Base-by-base conservation (phyloP, 2,113 vertebrate species). In the Triplophysa dalaica region DNA sequence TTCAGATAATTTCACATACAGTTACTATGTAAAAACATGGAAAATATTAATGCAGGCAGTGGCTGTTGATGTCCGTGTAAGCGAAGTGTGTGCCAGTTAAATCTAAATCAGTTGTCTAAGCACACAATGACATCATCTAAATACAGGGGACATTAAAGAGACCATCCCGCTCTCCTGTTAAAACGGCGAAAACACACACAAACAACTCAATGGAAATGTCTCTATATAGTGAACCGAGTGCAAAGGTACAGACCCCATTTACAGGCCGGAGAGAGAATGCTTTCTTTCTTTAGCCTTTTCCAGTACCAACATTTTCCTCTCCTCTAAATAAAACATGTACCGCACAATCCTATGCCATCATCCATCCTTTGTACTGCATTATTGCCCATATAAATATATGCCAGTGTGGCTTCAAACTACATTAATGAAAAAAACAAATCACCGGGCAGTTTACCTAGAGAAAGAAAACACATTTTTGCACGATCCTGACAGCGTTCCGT, bases 251-350 rank as follows among this genome's bases (percentile, higher is more conserved):
- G 50, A 76, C 61, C 2, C 48, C 43, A 33, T 68, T 61, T 70
- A 63, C 78, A 81, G 65, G 69, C 68, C 70, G 54, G 17, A 75
- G 41, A 75, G 41, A 76, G 66, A 81, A 21, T 33, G 72, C 26
- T 63, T 67, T 29, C 67, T 70, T 79, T 66, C 61, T 75, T 84
- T 80, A 58, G 68, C n/a, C 68, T 69, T 82, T 83, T 81, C 84
- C 82, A 85, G 79, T 21, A 78, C 70, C 21, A 84, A 82, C 62
- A 82, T 85, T 85, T 84, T 76, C 70, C 77, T 79, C 75, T 81
- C n/a, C 69, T 80, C 50, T 66, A 50, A 75, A 41, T 69, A 72
- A 48, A 69, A 54, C 54, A 60, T 45, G 43, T 45, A 45, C 43
- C 21, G 66, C 22, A 13, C 21, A 61, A 65, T 17, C 48, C 65